Percentiles rank a stretch among this genome's conserved stretches.
phyloP scores from a whole-genome alignment of 2,113 vertebrate genomes.

The Thunnus maccoyii region DNA sequence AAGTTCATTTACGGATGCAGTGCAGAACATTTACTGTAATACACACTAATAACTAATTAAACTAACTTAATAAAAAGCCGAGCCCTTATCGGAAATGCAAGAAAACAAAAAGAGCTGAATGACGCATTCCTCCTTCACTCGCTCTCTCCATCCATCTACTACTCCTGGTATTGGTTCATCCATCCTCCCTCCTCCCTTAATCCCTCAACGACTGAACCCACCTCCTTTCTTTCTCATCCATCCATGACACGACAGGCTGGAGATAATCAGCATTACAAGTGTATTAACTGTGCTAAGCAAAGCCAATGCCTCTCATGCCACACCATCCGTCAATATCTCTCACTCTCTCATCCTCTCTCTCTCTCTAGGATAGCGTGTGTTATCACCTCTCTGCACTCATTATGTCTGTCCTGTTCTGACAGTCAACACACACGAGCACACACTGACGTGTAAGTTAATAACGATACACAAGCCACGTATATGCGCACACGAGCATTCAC shows the following conservation, averaged over 20 bases:
- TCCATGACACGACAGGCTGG: slow-evolving; percentile 47
- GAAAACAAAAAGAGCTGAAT: not conserved
- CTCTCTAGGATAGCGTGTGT: not conserved
- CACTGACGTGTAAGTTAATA: not conserved
- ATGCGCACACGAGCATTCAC: not conserved
- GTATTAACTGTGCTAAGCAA: slow-evolving; percentile 58
- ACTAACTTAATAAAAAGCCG: not conserved
- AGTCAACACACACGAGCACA: slow-evolving; percentile 3
- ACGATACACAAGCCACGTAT: slow-evolving; percentile 5
- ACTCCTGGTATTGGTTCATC: slow-evolving; percentile 3
- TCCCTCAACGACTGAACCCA: slow-evolving; percentile 27
- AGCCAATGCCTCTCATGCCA: slow-evolving; percentile 20
- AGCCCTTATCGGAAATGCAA: not conserved
- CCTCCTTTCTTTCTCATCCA: slow-evolving; percentile 49
- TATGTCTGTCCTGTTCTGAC: not conserved
- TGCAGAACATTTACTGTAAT: not conserved
- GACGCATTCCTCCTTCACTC: not conserved
- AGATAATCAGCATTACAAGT: slow-evolving; percentile 68
- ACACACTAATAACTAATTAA: not conserved
- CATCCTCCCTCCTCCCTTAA: slow-evolving; percentile 35
- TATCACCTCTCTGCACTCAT: slow-evolving; percentile 4
- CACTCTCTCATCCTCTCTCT: not conserved
- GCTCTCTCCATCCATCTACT: slow-evolving; percentile 7
- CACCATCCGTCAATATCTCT: not conserved
- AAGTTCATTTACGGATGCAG: not conserved